Percentiles rank a stretch among this genome's conserved stretches.
Conservation (phyloP, 2,113 vertebrate species). For the Glaucidium brasilianum region DNA sequence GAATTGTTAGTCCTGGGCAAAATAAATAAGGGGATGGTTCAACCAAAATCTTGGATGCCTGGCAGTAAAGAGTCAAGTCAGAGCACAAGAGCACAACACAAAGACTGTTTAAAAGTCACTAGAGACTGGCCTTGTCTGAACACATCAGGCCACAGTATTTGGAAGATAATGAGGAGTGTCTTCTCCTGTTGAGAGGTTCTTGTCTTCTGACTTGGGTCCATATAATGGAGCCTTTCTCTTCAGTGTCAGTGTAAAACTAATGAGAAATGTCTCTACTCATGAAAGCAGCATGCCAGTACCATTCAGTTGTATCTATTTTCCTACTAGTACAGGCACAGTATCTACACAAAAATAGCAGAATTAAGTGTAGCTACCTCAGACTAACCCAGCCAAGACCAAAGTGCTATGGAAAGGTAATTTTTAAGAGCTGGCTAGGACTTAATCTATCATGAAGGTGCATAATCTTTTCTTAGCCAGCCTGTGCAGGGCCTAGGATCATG, state of each 20-base stretch:
- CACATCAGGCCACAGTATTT: not conserved
- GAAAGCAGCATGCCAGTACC: not conserved
- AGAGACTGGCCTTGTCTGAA: not conserved
- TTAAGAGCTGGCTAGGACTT: not conserved
- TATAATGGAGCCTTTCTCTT: not conserved
- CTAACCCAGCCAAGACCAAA: not conserved
- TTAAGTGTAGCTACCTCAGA: not conserved
- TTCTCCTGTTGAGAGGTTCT: not conserved
- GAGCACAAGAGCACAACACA: not conserved
- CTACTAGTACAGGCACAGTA: not conserved
- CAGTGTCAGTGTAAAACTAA: not conserved
- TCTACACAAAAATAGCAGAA: not conserved
- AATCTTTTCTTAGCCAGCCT: not conserved
- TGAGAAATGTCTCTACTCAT: not conserved
- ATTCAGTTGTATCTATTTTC: not conserved
- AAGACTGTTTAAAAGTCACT: not conserved
- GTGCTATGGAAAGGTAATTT: not conserved
- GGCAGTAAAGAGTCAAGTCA: not conserved
- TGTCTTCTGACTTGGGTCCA: not conserved
- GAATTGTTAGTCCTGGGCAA: not conserved
- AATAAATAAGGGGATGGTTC: not conserved
- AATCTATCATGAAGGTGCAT: not conserved
- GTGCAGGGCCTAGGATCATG: not conserved
- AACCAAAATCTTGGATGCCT: not conserved
- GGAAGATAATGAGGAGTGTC: not conserved